Conservation (phyloP, 1,140 invertebrate genomes). For the Aphis craccivora region DNA sequence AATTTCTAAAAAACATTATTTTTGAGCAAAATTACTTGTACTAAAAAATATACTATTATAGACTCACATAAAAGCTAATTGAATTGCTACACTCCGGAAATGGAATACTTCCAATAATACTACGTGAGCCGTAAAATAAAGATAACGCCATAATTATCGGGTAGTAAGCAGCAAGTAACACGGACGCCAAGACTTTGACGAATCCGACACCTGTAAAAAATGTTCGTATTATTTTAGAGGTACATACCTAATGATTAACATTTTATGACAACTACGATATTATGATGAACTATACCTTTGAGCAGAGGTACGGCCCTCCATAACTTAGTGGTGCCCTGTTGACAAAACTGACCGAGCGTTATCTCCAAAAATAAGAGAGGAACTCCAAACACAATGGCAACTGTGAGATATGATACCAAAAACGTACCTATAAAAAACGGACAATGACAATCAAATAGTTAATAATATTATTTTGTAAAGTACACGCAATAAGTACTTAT, state of each 20-base stretch:
- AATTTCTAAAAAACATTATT: not conserved
- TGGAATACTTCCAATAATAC: conserved; percentile 66
- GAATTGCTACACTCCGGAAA: conserved; percentile 65
- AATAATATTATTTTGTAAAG: not conserved
- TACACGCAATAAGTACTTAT: not conserved
- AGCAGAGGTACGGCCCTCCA: conserved; percentile 83
- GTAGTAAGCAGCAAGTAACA: conserved; percentile 67
- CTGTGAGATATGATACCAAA: conserved; percentile 72
- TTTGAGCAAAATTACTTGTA: not conserved
- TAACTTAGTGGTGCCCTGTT: conserved; percentile 77
- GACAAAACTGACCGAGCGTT: conserved; percentile 79
- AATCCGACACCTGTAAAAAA: conserved; percentile 67
- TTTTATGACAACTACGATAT: not conserved
- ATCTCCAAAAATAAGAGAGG: conserved; percentile 81
- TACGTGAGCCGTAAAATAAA: conserved; percentile 67
- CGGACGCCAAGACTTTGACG: conserved; percentile 67
- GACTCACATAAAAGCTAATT: conserved; percentile 25
- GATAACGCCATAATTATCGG: conserved; percentile 67
- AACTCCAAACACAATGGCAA: conserved; percentile 72
- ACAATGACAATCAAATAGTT: not conserved
- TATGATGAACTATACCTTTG: conserved; percentile 69
- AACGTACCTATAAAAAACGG: conserved; percentile 68
- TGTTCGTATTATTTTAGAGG: not conserved
- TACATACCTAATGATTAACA: not conserved
- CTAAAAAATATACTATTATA: not conserved